Base-by-base conservation (phyloP, 2,113 vertebrate genomes). In the Nerophis lumbriciformis region DNA sequence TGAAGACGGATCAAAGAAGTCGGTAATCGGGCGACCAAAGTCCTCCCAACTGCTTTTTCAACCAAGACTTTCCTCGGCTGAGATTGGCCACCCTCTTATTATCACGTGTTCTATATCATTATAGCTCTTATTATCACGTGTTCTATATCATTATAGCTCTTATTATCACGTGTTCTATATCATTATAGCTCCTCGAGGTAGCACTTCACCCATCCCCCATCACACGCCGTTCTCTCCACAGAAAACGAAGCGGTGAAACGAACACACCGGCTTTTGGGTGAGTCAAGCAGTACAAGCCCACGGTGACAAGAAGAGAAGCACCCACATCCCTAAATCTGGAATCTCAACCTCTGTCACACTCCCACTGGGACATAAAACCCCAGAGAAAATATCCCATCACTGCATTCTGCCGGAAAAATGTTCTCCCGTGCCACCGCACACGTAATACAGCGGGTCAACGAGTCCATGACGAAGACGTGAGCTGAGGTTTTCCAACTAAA, bases 291-390 rank as follows among this genome's bases (percentile, higher is more conserved):
- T 79, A 77, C 76, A 75, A 81, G 52, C n/a, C 59, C 38, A 77
- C 63, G 73, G 48, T 63, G 39, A 60, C 47, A 65, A 50, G 8
- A 42, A 67, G 50, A 44, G 63, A 66, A 74, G 62, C 49, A 66
- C 71, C 82, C 68, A 63, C 57, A 53, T 66, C 39, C 8, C 72
- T 73, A 68, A 80, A 83, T 79, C 84, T 70, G 73, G 75, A 80
- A 74, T 74, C 48, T 60, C 61, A 76, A 61, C 53, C 36, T 21
- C 8, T 42, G 39, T 51, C 39, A 44, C 39, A 52, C 57, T 66
- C 69, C 59, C 60, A 28, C 53, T 61, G 71, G 74, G 59, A 75
- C 28, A 28, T 63, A 6, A 57, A 65, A 63, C 48, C 52, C 54
- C 59, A 19, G 71, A 60, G 39, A 53, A 73, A 71, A 63, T 71